Percentiles rank a stretch among this genome's conserved stretches.
Evolutionary conservation across 2,113 vertebrate species (phyloP).

Genomic region (Dinomys branickii): DNA sequence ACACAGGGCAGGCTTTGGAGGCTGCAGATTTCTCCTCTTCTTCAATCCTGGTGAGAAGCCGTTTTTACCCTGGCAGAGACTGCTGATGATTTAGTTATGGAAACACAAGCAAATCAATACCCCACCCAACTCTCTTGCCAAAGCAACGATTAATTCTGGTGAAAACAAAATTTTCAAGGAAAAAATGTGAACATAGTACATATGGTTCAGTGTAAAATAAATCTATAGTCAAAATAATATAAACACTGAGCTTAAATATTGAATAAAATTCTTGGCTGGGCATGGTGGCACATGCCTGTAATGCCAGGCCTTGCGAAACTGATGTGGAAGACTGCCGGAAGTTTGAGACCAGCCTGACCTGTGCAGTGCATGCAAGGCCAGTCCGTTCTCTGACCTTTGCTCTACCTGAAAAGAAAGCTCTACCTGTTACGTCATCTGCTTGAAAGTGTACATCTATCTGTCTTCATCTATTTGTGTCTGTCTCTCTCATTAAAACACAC

Average conservation of each 20-base stretch:
- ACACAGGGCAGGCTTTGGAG: too few relatives aligned
- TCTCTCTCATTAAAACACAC: neutral
- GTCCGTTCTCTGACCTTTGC: neutral
- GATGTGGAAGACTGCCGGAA: neutral
- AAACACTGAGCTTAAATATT: neutral
- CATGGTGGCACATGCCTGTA: neutral
- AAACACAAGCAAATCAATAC: neutral
- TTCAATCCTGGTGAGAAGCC: neutral
- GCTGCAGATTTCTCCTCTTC: neutral
- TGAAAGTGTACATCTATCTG: neutral
- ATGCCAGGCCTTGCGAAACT: neutral
- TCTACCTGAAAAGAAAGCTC: neutral
- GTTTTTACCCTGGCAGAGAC: neutral
- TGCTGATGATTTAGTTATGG: neutral
- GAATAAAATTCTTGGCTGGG: neutral
- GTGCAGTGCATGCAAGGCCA: neutral
- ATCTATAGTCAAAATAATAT: slow-evolving; percentile 1
- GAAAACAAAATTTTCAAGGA: slow-evolving; percentile 1
- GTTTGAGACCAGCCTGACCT: neutral
- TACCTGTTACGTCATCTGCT: neutral
- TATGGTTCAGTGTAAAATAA: neutral
- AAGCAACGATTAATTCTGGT: slow-evolving; percentile 19
- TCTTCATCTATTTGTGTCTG: neutral
- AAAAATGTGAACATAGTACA: neutral
- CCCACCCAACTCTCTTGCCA: neutral